phyloP scores from a whole-genome alignment of 2,113 vertebrate genomes.

The Pseudopodoces humilis region DNA sequence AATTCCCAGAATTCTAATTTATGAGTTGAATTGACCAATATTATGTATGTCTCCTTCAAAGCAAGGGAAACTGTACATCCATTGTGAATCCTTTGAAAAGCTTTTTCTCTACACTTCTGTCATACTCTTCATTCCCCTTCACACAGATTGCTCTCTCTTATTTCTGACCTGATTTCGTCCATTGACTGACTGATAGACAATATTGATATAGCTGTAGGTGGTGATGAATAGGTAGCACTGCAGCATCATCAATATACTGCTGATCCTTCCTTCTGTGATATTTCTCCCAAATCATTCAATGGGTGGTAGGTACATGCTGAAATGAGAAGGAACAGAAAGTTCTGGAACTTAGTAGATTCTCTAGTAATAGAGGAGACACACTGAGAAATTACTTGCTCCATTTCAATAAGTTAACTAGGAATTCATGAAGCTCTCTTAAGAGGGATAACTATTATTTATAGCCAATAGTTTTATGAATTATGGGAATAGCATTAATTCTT shows the following conservation, averaged over 20 bases:
- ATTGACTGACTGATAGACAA: not conserved
- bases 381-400: not conserved
- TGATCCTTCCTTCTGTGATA: not conserved
- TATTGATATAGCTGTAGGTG: not conserved
- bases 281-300: not conserved
- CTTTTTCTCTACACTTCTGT: not conserved
- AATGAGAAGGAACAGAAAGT: not conserved
- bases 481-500: not conserved
- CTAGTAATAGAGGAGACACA: not conserved
- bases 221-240: not conserved
- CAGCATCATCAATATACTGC: not conserved
- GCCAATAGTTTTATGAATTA: not conserved
- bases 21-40: not conserved
- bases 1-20: not conserved
- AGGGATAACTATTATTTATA: not conserved
- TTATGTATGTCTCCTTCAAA: not conserved
- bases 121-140: not conserved
- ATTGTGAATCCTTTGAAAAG: not conserved
- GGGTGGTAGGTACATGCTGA: not conserved
- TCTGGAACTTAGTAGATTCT: not conserved
- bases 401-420: not conserved
- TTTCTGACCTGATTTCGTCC: not conserved
- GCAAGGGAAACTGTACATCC: not conserved
- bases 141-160: accelerated
- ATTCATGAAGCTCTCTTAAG: not conserved